Base-by-base conservation (phyloP, 1,140 invertebrate genomes). In the Kradibia gibbosae region DNA sequence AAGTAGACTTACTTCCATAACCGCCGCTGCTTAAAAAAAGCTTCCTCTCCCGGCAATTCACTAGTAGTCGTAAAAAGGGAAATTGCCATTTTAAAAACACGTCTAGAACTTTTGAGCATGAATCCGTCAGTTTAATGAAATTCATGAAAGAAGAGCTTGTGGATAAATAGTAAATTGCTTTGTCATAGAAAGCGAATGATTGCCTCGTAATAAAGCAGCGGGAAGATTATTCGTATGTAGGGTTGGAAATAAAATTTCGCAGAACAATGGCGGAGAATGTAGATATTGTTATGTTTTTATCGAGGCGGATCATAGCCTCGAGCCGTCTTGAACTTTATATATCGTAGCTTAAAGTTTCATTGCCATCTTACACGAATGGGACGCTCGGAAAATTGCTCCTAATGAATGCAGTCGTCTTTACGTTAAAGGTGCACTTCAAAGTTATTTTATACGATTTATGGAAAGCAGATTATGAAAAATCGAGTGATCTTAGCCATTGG, bases 281-380 rank as follows among this genome's bases (percentile, higher is more conserved):
- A 3, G 55, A 76, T 60, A 53, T 36, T n/a, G 62, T 22, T 22
- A 78, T 36, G 45, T 67, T 67, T 78, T 36, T 78, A 67, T 70
- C 53, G 15, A 20, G 5, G 45, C 15, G 10, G 57, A 62, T 62
- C 73, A 53, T 36, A 39, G 34, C 10, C 5, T 28, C 13, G 36
- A 48, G 42, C 39, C 31, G 28, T 67, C 39, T 39, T 8, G 8
- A 67, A 36, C 34, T 67, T 67, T 67, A 67, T n/a, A n/a, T 48
- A 48, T 10, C 45, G 50, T 20, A 53, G 22, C 22, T 53, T 22
- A 53, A 53, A 53, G 50, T 53, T 53, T 53, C n/a, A n/a, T n/a
- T n/a, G n/a, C n/a, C n/a, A n/a, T n/a, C n/a, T n/a, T n/a, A n/a
- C n/a, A n/a, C n/a, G n/a, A n/a, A n/a, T n/a, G n/a, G n/a, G n/a